Evolutionary conservation across 2,797 vertebrate genomes (phyloP).

Genomic region (Enteromius paludinosus): DNA sequence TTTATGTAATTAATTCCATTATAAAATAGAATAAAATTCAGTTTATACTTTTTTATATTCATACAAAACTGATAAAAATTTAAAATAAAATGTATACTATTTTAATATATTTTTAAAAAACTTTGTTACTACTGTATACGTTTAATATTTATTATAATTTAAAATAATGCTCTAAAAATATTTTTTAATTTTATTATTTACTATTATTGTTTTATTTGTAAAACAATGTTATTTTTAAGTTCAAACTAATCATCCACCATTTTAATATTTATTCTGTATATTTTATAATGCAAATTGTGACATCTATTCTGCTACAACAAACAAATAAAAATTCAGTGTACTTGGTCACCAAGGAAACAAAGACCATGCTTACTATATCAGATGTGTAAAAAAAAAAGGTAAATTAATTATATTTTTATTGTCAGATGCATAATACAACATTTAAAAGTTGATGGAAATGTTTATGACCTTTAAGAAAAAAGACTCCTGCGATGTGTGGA

Average conservation of each 20-base stretch:
- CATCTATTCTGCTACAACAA: background rate
- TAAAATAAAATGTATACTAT: too few species aligned
- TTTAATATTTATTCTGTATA: background rate
- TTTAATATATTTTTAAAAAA: background rate
- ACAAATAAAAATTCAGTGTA: background rate
- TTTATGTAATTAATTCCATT: background rate
- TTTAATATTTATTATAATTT: background rate
- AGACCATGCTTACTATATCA: background rate
- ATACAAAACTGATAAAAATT: too few species aligned
- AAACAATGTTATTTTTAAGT: background rate
- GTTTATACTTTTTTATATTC: background rate
- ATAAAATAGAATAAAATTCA: background rate
- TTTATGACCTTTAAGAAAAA: background rate
- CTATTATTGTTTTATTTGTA: background rate
- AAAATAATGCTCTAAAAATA: background rate
- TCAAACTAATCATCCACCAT: background rate
- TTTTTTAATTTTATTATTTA: background rate
- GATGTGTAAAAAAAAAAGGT: background rate
- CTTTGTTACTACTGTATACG: background rate
- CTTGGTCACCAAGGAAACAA: constrained; percentile 1
- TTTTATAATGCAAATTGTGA: background rate
- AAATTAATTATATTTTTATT: background rate
- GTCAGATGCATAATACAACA: background rate
- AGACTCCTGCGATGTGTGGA: background rate
- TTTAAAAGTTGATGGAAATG: background rate